Evolutionary conservation across 2,888 invertebrate genomes (phyloP), one percentile per base, ranked within the genome.

Genomic region (Buathra laborator): DNA sequence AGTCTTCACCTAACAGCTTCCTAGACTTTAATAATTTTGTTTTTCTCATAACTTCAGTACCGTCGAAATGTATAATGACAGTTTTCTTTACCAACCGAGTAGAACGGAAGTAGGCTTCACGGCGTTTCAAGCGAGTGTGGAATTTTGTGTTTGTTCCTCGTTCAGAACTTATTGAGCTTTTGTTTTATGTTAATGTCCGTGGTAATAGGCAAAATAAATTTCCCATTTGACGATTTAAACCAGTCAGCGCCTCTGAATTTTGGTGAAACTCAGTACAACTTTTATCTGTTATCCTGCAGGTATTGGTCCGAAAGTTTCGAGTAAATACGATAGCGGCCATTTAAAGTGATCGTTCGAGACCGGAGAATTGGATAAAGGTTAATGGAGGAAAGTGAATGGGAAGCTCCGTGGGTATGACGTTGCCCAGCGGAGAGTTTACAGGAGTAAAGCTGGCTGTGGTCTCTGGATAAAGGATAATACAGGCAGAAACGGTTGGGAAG

Each of bases 381-480:
- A 59, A 59, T 59, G 29, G 59, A 59, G 29, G 59, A 59, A 59
- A 32, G 59, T 24, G 59, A 16, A 14, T 32, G 4, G 14, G 37
- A 53, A 37, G 37, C 37, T 37, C 5, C 32, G 70, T 37, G 53
- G 32, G 29, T 37, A 48, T 53, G 32, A 53, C 56, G 71, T 19
- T 56, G 48, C 19, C 64, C 44, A 37, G 12, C 9, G n/a, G 32
- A 5, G 48, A 62, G 62, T 62, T 74, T 74, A 74, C 59, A 59
- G 14, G 53, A 53, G 76, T 37, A 51, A 76, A 53, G 76, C 76
- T 53, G 53, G 24, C 44, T 59, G 24, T 19, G 56, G 59, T 43
- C 24, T 16, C 24, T 19, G 72, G 59, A 72, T 59, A 44, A 59
- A 46, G 72, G 72, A 72, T 72, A 72, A 72, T 72, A 72, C 72